phyloP scores from a whole-genome alignment of 2,888 invertebrate genomes.

The Idaea straminata region DNA sequence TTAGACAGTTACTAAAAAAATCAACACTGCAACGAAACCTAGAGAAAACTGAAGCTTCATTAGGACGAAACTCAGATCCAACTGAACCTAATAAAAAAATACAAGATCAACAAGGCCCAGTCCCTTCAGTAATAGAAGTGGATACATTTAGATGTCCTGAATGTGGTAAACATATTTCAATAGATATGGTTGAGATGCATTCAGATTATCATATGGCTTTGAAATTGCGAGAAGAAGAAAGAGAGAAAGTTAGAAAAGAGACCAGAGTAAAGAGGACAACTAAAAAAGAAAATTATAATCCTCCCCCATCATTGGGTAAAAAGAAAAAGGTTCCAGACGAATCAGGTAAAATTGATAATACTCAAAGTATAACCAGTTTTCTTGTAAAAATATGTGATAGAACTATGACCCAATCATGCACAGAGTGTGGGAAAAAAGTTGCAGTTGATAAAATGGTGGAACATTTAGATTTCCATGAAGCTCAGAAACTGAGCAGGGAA shows the following conservation, averaged over 20 bases:
- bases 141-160: constrained; percentile 78
- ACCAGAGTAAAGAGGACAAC: constrained; percentile 35
- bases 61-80: constrained; percentile 11
- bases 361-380: constrained; percentile 60
- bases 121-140: constrained; percentile 9
- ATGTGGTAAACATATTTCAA: constrained; percentile 81
- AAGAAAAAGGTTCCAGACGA: constrained; percentile 22
- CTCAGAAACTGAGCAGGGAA: constrained; percentile 86
- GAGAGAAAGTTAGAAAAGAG: constrained; percentile 50
- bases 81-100: constrained; percentile 16
- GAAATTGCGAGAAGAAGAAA: constrained; percentile 81
- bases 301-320: not conserved
- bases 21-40: constrained; percentile 32
- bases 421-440: constrained; percentile 84
- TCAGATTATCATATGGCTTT: constrained; percentile 87
- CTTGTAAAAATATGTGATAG: constrained; percentile 66
- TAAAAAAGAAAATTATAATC: constrained; percentile 6
- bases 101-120: not conserved
- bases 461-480: constrained; percentile 93
- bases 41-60: constrained; percentile 9
- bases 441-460: constrained; percentile 82
- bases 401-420: constrained; percentile 77
- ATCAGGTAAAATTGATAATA: constrained; percentile 42
- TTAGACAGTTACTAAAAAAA: constrained; percentile 55
- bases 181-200: constrained; percentile 83